phyloP scores from a whole-genome alignment of 1,140 invertebrate genomes.

The Drosophila ficusphila region DNA sequence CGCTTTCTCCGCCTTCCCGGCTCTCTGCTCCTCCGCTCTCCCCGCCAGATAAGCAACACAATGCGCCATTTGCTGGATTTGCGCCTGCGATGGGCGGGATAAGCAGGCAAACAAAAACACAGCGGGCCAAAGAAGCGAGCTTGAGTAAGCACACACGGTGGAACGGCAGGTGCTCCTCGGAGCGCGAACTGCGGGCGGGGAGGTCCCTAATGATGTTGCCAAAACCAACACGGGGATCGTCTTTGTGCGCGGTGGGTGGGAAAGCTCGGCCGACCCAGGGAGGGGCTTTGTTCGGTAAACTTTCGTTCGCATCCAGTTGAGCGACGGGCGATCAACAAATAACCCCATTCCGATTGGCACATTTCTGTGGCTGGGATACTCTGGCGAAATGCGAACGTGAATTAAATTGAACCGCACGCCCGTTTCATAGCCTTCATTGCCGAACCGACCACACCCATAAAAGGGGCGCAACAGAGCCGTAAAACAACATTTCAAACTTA shows the following conservation, averaged over 20 bases:
- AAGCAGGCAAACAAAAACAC: conserved; percentile 61
- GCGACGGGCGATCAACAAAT: background rate
- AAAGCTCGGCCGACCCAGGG: conserved; percentile 22
- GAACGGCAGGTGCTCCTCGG: conserved; percentile 29
- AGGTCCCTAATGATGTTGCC: conserved; percentile 59
- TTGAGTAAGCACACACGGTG: background rate
- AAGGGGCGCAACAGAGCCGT: conserved; percentile 39
- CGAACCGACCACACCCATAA: conserved; percentile 36
- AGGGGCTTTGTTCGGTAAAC: background rate
- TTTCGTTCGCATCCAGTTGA: background rate
- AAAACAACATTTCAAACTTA: conserved; percentile 70
- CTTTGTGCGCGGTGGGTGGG: background rate
- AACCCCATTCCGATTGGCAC: conserved; percentile 5
- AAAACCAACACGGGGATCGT: conserved; percentile 14
- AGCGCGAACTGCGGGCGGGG: conserved; percentile 21
- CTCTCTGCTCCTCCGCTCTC: conserved; percentile 4
- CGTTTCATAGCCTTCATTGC: conserved; percentile 39
- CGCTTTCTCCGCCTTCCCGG: background rate
- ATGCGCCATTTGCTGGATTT: conserved; percentile 69
- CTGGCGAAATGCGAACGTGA: conserved; percentile 3
- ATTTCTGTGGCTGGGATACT: background rate
- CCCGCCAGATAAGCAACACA: conserved; percentile 54
- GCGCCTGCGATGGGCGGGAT: conserved; percentile 21
- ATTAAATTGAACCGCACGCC: conserved; percentile 27
- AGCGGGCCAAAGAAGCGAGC: conserved; percentile 9